Percentiles rank a stretch among this genome's conserved stretches.
Evolutionary conservation across 2,797 vertebrate species (phyloP).

Genomic region (Stomatorhinus walkeri): DNA sequence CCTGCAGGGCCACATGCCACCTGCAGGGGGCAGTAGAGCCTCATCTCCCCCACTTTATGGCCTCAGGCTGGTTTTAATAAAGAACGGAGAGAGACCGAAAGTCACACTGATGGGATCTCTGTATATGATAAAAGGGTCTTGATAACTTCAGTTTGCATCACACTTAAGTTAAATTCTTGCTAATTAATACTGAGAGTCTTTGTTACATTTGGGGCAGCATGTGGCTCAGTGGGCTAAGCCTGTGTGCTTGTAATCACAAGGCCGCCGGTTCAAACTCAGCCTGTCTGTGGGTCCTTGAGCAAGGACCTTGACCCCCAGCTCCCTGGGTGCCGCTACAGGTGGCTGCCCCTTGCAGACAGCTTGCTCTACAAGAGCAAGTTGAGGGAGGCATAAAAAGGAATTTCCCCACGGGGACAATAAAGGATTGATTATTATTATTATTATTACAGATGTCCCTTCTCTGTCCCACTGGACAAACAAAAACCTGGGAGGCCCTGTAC

Average conservation of each 20-base stretch:
- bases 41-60: neutral
- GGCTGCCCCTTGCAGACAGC: too few relatives aligned
- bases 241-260: too few relatives aligned
- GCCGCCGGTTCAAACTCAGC: too few relatives aligned
- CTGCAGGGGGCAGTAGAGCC: neutral
- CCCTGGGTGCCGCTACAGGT: too few relatives aligned
- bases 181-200: neutral
- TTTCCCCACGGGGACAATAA: too few relatives aligned
- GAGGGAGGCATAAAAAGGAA: too few relatives aligned
- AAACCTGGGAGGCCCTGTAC: neutral
- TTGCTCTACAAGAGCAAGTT: too few relatives aligned
- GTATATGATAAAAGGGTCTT: neutral
- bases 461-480: neutral
- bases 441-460: neutral
- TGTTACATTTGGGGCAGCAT: too few relatives aligned
- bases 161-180: neutral
- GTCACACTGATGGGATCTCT: neutral
- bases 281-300: too few relatives aligned
- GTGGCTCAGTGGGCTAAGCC: too few relatives aligned
- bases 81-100: neutral
- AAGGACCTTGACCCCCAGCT: too few relatives aligned
- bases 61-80: neutral
- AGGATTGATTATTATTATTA: too few relatives aligned
- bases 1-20: neutral
- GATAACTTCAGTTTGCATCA: neutral